Evolutionary conservation across 2,888 invertebrate genomes (phyloP).

Genomic region (Tubiluchus corallicola): DNA sequence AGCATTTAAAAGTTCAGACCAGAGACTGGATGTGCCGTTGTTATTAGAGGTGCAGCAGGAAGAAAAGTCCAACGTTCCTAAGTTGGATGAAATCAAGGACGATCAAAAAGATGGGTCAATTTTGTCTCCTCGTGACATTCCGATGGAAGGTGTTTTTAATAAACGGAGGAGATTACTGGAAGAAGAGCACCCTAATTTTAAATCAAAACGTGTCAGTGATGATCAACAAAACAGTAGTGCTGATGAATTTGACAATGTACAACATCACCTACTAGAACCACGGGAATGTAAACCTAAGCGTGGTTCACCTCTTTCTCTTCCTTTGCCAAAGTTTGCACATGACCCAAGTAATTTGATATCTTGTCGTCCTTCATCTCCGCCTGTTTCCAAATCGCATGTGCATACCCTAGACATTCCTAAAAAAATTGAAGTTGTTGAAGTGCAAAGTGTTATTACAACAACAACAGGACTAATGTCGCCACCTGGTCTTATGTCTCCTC

Average conservation of each 20-base stretch:
- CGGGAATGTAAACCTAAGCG: neutral
- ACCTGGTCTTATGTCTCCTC: too few species aligned
- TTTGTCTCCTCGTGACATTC: slow-evolving; percentile 1
- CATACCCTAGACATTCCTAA: neutral
- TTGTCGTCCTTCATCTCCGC: neutral
- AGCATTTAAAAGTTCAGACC: neutral
- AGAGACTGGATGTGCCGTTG: neutral
- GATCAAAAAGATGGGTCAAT: neutral
- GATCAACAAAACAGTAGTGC: neutral
- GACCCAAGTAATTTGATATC: neutral
- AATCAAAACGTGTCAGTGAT: neutral
- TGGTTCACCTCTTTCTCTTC: slow-evolving; percentile 56
- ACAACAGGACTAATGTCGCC: neutral
- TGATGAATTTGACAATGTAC: neutral
- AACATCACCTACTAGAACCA: neutral
- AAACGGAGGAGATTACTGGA: neutral
- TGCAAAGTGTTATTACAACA: neutral
- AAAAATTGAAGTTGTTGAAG: neutral
- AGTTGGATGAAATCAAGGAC: slow-evolving; percentile 2
- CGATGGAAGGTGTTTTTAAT: neutral
- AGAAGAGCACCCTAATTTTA: neutral
- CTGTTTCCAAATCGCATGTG: neutral
- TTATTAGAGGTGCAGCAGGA: neutral
- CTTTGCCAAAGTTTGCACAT: slow-evolving; percentile 66
- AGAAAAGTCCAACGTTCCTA: neutral